These are phyloP conservation scores for Drosophila equinoxialis DNA, from an alignment of 1,140 invertebrate species.

Conservation along the genomic window DNA sequence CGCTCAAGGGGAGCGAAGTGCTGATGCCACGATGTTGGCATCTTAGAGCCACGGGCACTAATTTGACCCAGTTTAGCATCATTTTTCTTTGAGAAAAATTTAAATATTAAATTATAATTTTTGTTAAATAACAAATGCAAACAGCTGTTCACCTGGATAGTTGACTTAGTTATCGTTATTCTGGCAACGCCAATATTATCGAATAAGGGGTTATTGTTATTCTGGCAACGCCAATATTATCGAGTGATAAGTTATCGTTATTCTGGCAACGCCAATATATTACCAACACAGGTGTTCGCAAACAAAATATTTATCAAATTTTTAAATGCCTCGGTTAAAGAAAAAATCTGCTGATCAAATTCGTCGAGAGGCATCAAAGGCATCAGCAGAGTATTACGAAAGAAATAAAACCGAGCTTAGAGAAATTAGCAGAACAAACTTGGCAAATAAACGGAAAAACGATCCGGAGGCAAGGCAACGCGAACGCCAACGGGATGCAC, in stretches of 20 bases:
- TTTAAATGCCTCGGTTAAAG: too few species aligned
- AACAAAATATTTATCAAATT: too few species aligned
- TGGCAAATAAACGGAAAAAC: too few species aligned
- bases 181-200: not conserved
- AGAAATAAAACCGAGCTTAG: too few species aligned
- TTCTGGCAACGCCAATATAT: not conserved
- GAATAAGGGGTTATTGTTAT: not conserved
- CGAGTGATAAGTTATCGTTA: not conserved
- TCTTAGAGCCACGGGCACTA: constrained; percentile 50
- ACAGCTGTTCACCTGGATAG: constrained; percentile 39
- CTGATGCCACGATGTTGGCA: constrained; percentile 84
- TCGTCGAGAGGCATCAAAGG: too few species aligned
- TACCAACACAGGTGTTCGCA: too few species aligned
- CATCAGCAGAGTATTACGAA: too few species aligned
- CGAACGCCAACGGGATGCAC: too few species aligned
- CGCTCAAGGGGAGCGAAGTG: constrained; percentile 85
- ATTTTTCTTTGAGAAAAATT: constrained; percentile 29
- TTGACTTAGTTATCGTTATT: not conserved
- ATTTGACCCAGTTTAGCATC: constrained; percentile 73
- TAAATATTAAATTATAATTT: not conserved
- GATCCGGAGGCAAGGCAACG: too few species aligned
- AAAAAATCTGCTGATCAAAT: too few species aligned
- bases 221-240: not conserved
- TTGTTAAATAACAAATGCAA: constrained; percentile 68
- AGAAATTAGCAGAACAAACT: too few species aligned